A percentile compares a stretch with the other conserved stretches of the same genome.
Evolutionary conservation across 2,888 invertebrate species (phyloP).

Genomic region (Ectobius pallidus): DNA sequence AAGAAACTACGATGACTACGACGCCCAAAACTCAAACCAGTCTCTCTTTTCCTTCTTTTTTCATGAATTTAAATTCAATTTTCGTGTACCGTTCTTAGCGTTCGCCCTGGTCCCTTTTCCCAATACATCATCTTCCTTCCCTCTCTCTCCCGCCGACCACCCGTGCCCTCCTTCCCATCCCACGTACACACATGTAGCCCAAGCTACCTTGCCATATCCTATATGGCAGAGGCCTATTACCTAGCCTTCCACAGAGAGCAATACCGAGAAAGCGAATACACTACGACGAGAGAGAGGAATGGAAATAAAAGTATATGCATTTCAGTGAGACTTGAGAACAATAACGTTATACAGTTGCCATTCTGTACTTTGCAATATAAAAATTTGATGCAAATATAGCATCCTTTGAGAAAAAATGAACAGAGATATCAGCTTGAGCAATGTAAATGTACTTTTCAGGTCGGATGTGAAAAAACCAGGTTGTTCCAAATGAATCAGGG

Average conservation of each 20-base stretch:
- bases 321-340: not conserved
- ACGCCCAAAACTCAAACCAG: not conserved
- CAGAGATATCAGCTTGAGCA: not conserved
- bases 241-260: not conserved
- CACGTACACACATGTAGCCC: constrained; percentile 27
- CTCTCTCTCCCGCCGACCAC: not conserved
- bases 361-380: not conserved
- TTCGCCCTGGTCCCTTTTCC: constrained; percentile 34
- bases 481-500: too few relatives aligned
- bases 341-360: not conserved
- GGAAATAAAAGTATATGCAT: not conserved
- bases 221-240: constrained; percentile 23
- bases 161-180: not conserved
- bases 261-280: constrained; percentile 20
- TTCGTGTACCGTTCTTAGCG: constrained; percentile 39
- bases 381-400: not conserved
- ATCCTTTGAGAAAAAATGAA: not conserved
- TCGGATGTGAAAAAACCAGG: too few relatives aligned
- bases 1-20: not conserved
- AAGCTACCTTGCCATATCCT: constrained; percentile 20
- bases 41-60: constrained; percentile 29
- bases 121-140: constrained; percentile 41
- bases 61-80: constrained; percentile 44
- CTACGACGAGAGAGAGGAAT: not conserved
- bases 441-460: too few relatives aligned